Base-by-base conservation (phyloP, 2,888 invertebrate species). In the Latheticus oryzae region DNA sequence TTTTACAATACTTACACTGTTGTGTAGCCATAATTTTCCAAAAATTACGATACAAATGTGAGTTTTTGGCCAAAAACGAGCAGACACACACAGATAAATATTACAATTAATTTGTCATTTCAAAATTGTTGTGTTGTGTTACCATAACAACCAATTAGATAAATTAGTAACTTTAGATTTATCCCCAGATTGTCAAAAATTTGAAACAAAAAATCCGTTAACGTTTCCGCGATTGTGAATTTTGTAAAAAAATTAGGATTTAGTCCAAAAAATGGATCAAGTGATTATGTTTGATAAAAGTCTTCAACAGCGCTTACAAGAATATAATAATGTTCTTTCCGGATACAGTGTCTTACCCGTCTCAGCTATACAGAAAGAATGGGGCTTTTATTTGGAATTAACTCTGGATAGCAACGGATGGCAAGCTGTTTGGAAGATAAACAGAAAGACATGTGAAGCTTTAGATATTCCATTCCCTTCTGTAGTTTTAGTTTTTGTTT, bases 361-460 rank as follows among this genome's bases (percentile, higher is more conserved):
- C 0, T 81, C 82, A 0, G 76, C 79, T 61, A 80, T 86, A 2
- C 76, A 77, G 37, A 74, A 78, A 2, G 83, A 83, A 72, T 86
- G 85, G 85, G 74, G 79, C 1, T 81, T 78, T 63, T 82, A 81
- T 62, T 69, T 85, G 0, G 87, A 88, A 67, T 67, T 86, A 16
- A 76, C 84, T 0, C 76, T 88, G 1, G 88, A 88, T 65, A 85
- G 85, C 0, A 82, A 82, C 0, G 88, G 88, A 0, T 88, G 88
- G 88, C 85, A 86, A 66, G 87, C 86, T 0, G 67, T 88, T 4
- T 88, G 88, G 88, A 88, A 87, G 74, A 81, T 88, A 4, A 85
- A 87, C 0, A 82, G 87, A 47, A 72, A 81, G 2, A 84, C 83
- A 23, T 88, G 88, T 68, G 85, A 85, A 67, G 81, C 82, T 58